Evolutionary conservation across 64 coral and sea anemone genomes (phyloP), one percentile per base, ranked within the genome.

Genomic region (Montipora efflorescens): DNA sequence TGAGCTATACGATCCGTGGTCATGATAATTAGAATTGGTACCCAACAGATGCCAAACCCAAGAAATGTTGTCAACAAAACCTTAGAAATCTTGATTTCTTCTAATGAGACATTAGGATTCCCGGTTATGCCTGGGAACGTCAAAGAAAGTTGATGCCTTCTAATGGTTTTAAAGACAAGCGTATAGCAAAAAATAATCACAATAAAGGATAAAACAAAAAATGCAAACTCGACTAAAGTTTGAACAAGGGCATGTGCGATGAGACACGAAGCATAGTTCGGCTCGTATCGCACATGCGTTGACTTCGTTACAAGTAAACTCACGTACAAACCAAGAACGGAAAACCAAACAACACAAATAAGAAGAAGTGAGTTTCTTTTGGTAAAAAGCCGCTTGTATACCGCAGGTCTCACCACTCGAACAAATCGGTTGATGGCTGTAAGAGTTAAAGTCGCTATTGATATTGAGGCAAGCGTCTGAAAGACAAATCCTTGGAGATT

Each of bases 21-120:
- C 4, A 68, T 79, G 15, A 90, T 69, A 21, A 79, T 2, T n/a
- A 79, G 68, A 69, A 76, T 79, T 78, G 88, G 88, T 48, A 90
- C 4, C 88, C 77, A 90, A 62, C 88, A 90, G 7, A 90, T 62
- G 11, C 58, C 58, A 21, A 90, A 90, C 6, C 23, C 88, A 14
- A 90, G 72, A 47, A 90, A 74, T 5, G 46, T 50, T 59, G 59
- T 49, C 5, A 90, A 78, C 4, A 90, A 74, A 67, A 76, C 74
- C 19, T 90, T 79, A 0, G 74, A 79, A 19, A 90, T 79, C 46
- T 76, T 78, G 3, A 79, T 90, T 14, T 79, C 77, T 48, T 76
- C 74, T 2, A n/a, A 36, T 5, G 55, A 76, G 5, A 48, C 25
- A 48, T 49, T 90, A 4, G 2, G 61, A 62, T 79, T 55, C 11